Evolutionary conservation across 1,140 invertebrate genomes (phyloP), one percentile per base, ranked within the genome.

Genomic region (Steinernema feltiae): DNA sequence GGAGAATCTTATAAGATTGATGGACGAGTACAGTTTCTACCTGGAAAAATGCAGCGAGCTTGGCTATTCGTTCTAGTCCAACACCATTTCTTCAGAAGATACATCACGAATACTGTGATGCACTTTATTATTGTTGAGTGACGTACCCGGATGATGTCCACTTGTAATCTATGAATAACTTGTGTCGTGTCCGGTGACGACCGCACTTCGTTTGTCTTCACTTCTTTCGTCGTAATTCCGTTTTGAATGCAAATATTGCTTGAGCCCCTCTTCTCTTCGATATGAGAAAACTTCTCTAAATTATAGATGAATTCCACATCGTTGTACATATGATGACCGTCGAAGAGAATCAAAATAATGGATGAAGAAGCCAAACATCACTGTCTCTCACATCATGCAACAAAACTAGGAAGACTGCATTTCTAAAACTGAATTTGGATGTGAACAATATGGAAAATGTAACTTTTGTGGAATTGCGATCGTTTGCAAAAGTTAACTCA

Each of bases 281-380:
- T 41, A 41, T 41, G 35, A 41, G 35, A 7, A 41, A 41, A 63
- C 7, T 63, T 63, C 53, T 63, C 24, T 63, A 27, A 63, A 63
- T 63, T 63, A 63, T 63, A 63, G 53, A 63, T 63, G 53, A 63
- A 63, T 27, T 27, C 24, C 15, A 63, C 53, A 21, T 63, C 53
- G 24, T 15, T 63, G 24, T 21, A 15, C 7, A 3, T 27, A 27
- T 63, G 53, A 27, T 15, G 35, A 41, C 35, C 7, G 35, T 41
- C 7, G 35, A 7, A 18, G 35, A 41, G 35, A 18, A 18, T 41
- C 7, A 41, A 41, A 41, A 41, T 41, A 41, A 41, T 41, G 18
- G 18, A 18, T 7, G 7, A 41, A 7, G 7, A 7, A 41, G 35
- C 35, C 35, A 7, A 7, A 41, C 35, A 41, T 41, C 35, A 41